These are phyloP conservation scores for Achroia grisella DNA, from an alignment of 1,140 invertebrate genomes.

Conservation along the genomic window DNA sequence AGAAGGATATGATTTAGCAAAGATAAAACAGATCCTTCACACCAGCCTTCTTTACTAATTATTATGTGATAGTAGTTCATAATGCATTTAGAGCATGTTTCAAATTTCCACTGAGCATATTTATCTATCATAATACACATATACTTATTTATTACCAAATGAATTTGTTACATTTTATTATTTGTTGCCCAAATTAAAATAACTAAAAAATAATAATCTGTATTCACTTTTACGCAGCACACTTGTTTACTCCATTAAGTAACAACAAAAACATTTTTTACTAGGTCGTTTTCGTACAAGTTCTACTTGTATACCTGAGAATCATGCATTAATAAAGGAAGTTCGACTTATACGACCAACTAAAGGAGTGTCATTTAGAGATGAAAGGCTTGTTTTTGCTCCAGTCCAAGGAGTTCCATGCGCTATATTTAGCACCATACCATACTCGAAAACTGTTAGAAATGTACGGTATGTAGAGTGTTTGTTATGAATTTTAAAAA, in stretches of 20 bases:
- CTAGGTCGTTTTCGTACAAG: constrained; percentile 62
- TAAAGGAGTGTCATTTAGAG: constrained; percentile 79
- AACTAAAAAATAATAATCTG: neutral
- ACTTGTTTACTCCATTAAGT: too few species aligned
- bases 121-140: too few species aligned
- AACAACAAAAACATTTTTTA: constrained; percentile 21
- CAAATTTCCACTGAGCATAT: too few species aligned
- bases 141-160: neutral
- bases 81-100: too few species aligned
- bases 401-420: constrained; percentile 83
- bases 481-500: too few species aligned
- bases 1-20: too few species aligned
- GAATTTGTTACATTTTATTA: neutral
- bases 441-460: constrained; percentile 82
- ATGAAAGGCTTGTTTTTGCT: constrained; percentile 85
- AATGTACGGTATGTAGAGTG: constrained; percentile 76
- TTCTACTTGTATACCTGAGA: constrained; percentile 69
- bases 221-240: too few species aligned
- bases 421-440: constrained; percentile 87
- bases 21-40: too few species aligned
- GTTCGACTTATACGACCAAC: constrained; percentile 75
- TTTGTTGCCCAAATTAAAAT: neutral
- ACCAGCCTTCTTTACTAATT: too few species aligned
- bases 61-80: too few species aligned
- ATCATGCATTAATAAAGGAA: constrained; percentile 68